Conservation (phyloP, 1,140 invertebrate species). For the Drosophila azteca region DNA sequence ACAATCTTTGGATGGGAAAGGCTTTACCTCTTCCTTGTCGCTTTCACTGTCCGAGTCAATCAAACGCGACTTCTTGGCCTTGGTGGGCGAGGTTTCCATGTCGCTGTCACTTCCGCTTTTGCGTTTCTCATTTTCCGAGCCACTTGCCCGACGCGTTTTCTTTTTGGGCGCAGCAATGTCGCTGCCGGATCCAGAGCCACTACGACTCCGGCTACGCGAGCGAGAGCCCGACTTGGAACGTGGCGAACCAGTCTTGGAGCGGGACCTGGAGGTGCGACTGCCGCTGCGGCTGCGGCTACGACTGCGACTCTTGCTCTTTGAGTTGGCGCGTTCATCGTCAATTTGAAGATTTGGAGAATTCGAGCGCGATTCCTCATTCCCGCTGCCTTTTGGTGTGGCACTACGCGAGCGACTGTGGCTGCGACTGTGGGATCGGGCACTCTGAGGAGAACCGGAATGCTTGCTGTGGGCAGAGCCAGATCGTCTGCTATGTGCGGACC, state of each 20-base stretch:
- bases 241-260: conserved; percentile 62
- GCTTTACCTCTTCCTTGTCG: conserved; percentile 54
- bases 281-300: conserved; percentile 53
- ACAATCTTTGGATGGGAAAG: not conserved
- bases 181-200: conserved; percentile 82
- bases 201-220: conserved; percentile 65
- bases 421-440: conserved; percentile 29
- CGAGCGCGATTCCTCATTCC: conserved; percentile 78
- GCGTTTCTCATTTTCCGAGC: conserved; percentile 54
- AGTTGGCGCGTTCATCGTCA: conserved; percentile 84
- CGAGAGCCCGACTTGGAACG: conserved; percentile 63
- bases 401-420: conserved; percentile 38
- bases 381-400: conserved; percentile 34
- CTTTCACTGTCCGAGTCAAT: conserved; percentile 85
- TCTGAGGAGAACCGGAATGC: conserved; percentile 27
- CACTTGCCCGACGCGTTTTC: conserved; percentile 67
- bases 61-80: conserved; percentile 84
- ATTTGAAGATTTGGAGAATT: conserved; percentile 84
- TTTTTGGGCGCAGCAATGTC: conserved; percentile 71
- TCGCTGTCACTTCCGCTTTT: conserved; percentile 60
- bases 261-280: conserved; percentile 62
- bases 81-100: conserved; percentile 57
- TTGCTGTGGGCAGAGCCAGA: conserved; percentile 26
- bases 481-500: conserved; percentile 35
- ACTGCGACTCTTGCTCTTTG: conserved; percentile 71